Percentiles rank a stretch among this genome's conserved stretches.
Conservation (phyloP, 2,888 invertebrate species). For the Lymantria monacha region DNA sequence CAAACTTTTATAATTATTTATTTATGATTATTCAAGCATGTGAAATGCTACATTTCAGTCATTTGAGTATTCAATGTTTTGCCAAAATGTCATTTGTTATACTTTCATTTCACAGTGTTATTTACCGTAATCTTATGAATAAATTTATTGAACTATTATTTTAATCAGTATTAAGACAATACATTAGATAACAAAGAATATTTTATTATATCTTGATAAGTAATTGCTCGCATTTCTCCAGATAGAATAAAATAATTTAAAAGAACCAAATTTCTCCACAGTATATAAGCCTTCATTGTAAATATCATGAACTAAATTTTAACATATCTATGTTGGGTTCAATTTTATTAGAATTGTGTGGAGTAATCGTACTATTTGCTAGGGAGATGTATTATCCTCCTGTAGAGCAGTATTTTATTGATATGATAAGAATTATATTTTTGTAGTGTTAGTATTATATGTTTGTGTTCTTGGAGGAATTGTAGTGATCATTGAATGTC, state of each 20-base stretch:
- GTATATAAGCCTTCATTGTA: conserved; percentile 44
- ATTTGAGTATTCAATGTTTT: no score
- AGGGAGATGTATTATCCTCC: conserved; percentile 2
- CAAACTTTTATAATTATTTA: no score
- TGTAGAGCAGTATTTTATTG: conserved; percentile 22
- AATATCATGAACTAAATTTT: conserved; percentile 55
- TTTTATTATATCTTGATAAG: not conserved
- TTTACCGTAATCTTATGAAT: conserved; percentile 51
- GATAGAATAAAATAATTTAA: conserved; percentile 26
- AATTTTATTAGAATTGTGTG: conserved; percentile 29
- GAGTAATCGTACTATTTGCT: not conserved
- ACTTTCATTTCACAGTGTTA: conserved; percentile 24
- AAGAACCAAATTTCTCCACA: conserved; percentile 46
- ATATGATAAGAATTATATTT: conserved; percentile 54
- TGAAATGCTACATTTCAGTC: no score
- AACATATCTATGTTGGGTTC: conserved; percentile 66
- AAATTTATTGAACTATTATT: conserved; percentile 35
- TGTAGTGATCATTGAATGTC: conserved; percentile 41
- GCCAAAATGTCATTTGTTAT: conserved; percentile 11
- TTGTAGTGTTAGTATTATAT: conserved; percentile 46
- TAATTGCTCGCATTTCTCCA: not conserved
- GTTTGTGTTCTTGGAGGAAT: not conserved
- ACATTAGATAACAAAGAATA: conserved; percentile 35
- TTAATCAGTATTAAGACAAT: conserved; percentile 60
- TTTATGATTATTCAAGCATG: no score